A percentile compares a stretch with the other conserved stretches of the same genome.
Evolutionary conservation across 2,888 invertebrate genomes (phyloP).

Genomic region (Sisyra nigra): DNA sequence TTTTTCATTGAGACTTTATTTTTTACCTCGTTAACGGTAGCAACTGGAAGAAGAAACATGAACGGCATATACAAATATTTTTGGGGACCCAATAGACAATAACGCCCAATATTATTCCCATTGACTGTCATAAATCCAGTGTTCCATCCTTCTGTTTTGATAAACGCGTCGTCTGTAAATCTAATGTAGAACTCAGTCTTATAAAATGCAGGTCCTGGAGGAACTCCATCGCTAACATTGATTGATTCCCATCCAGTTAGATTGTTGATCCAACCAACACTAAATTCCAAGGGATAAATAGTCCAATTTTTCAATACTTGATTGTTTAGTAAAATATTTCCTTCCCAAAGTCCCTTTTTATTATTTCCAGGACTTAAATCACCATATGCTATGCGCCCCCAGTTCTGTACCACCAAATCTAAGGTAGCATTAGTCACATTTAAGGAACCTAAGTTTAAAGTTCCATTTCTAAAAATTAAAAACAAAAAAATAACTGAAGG

Average conservation of each 20-base stretch:
- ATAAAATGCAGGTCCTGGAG: conserved; percentile 36
- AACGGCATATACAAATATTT: conserved; percentile 64
- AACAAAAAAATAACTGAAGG: no score
- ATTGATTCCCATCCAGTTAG: neutral
- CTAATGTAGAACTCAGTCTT: conserved; percentile 19
- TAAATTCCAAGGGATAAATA: conserved; percentile 34
- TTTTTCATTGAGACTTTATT: no score
- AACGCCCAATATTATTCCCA: conserved; percentile 72
- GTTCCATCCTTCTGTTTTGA: conserved; percentile 64
- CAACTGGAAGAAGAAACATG: no score
- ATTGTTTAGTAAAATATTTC: conserved; percentile 27
- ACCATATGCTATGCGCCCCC: conserved; percentile 56
- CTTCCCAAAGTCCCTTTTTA: conserved; percentile 26
- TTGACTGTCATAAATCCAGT: conserved; percentile 78
- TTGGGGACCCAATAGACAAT: conserved; percentile 73
- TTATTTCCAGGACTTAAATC: conserved; percentile 24
- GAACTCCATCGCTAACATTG: no score
- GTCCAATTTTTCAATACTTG: conserved; percentile 26
- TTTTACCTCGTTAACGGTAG: no score
- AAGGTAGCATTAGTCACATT: conserved; percentile 19
- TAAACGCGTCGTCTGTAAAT: conserved; percentile 51
- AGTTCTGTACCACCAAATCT: conserved; percentile 48
- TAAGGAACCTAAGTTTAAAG: conserved; percentile 17
- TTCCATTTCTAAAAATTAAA: conserved; percentile 17
- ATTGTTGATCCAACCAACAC: conserved; percentile 24